These are phyloP conservation scores for Drepana arcuata DNA, from an alignment of 1,140 invertebrate species.

Conservation along the genomic window DNA sequence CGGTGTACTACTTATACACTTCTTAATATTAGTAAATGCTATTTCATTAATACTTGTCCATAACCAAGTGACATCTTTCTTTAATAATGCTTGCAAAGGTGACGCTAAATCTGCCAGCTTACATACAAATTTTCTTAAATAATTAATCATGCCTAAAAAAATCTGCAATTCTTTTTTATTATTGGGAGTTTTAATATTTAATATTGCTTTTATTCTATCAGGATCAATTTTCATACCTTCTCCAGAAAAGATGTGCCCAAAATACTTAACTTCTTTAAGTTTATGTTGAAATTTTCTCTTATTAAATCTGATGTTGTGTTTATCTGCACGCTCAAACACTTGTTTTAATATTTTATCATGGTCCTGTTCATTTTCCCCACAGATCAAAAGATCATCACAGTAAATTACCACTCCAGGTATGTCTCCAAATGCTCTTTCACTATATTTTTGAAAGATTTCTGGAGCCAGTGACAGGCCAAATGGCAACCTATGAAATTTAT, in stretches of 20 bases:
- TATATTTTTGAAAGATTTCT: background rate
- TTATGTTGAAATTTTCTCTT: slow-evolving; percentile 43
- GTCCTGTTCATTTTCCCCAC: slow-evolving; percentile 11
- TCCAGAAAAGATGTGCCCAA: slow-evolving; percentile 26
- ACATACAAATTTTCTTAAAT: slow-evolving; percentile 21
- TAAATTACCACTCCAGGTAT: slow-evolving; percentile 26
- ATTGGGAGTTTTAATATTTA: slow-evolving; percentile 27
- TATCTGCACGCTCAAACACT: slow-evolving; percentile 20
- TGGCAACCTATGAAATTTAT: background rate
- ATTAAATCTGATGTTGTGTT: slow-evolving; percentile 44
- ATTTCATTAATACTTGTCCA: slow-evolving; percentile 9
- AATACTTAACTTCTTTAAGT: slow-evolving; percentile 30
- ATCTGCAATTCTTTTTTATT: slow-evolving; percentile 34
- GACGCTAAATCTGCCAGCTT: slow-evolving; percentile 1
- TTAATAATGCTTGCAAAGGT: slow-evolving; percentile 6
- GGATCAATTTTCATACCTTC: slow-evolving; percentile 40
- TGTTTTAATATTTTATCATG: slow-evolving; percentile 20
- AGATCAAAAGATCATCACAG: slow-evolving; percentile 34
- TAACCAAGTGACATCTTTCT: slow-evolving; percentile 9
- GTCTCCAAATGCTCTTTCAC: slow-evolving; percentile 14
- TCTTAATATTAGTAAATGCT: slow-evolving; percentile 10
- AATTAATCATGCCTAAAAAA: slow-evolving; percentile 44
- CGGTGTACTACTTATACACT: background rate
- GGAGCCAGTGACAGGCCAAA: background rate
- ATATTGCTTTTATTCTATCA: slow-evolving; percentile 40